Base-by-base conservation (phyloP, 2,888 invertebrate species). In the Cryptophagus acutangulus region DNA sequence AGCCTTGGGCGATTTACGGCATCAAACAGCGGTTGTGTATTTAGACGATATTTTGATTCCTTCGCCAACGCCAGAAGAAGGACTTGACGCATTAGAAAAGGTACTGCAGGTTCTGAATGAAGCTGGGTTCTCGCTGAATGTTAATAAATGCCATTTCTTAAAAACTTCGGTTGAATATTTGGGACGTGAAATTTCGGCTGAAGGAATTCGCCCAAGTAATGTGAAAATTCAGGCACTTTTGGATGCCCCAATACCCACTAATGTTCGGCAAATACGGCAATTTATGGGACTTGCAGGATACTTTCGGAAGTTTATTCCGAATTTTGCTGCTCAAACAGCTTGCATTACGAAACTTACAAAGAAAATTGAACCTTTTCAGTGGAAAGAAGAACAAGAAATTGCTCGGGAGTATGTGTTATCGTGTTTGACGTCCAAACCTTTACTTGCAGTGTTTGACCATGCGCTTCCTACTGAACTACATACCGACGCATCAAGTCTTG, bases 221-320 rank as follows among this genome's bases (percentile, higher is more conserved):
- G 25, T 17, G 5, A 48, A 48, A 35, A 36, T 42, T 3, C n/a
- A 35, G 14, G 44, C 59, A 1, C 52, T 66, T 0, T 3, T 29
- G n/a, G 36, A 58, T n/a, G 61, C 56, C 38, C 55, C 55, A 6
- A 35, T 18, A 3, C 63, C 64, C 1, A 36, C n/a, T 26, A 47
- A 36, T 35, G 43, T 48, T 2, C 51, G 47, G 25, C 28, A 44
- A 6, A 29, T 56, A 1, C 38, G 51, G 17, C 47, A 49, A 28
- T 54, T 56, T 48, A 8, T 55, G 9, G 49, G 48, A 3, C 40
- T 55, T 9, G 36, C 43, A 4, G 42, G 48, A 3, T 51, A 49
- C 36, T 59, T 57, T 30, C 46, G 57, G 8, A 41, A 49, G 30
- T 58, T 49, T 20, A 46, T 55, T 9, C 41, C 47, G 17, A 25